Evolutionary conservation across 2,888 invertebrate genomes (phyloP).

Genomic region (Tenthredo notha): DNA sequence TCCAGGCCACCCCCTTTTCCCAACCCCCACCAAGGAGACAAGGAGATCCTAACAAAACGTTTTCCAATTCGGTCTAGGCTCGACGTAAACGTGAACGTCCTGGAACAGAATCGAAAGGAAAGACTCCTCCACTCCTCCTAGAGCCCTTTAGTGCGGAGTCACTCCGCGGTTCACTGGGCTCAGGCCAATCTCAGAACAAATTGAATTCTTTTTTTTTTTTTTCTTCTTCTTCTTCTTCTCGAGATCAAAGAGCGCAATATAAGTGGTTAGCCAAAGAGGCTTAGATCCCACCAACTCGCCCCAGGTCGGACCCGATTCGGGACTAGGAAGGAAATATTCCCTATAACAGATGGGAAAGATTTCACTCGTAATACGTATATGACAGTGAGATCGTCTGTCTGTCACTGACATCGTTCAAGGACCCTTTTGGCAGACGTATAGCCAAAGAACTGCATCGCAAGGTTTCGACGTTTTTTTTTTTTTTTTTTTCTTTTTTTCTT

Average conservation of each 20-base stretch:
- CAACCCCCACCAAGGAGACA: neutral
- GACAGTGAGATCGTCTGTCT: slow-evolving; percentile 10
- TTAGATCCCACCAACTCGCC: neutral
- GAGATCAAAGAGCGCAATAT: slow-evolving; percentile 74
- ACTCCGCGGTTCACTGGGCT: slow-evolving; percentile 69
- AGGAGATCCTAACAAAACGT: slow-evolving; percentile 51
- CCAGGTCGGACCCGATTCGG: neutral
- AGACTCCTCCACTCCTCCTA: slow-evolving; percentile 35
- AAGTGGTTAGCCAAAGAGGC: slow-evolving; percentile 57
- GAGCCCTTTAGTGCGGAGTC: slow-evolving; percentile 49
- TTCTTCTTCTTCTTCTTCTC: slow-evolving; percentile 62
- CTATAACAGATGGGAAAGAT: neutral
- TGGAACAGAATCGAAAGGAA: slow-evolving; percentile 25
- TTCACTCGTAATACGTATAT: neutral
- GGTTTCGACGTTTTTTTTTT: neutral
- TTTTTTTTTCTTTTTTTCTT: no score
- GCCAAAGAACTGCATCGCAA: neutral
- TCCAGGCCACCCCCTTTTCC: slow-evolving; percentile 5
- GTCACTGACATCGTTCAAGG: neutral
- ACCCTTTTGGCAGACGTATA: neutral
- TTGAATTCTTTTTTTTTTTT: slow-evolving; percentile 71
- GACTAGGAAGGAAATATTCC: slow-evolving; percentile 22
- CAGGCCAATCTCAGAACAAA: slow-evolving; percentile 74
- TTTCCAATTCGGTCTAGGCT: slow-evolving; percentile 42
- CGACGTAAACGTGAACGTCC: neutral